These are phyloP conservation scores for Mellivora capensis DNA, from an alignment of 2,113 vertebrate genomes.

Conservation along the genomic window DNA sequence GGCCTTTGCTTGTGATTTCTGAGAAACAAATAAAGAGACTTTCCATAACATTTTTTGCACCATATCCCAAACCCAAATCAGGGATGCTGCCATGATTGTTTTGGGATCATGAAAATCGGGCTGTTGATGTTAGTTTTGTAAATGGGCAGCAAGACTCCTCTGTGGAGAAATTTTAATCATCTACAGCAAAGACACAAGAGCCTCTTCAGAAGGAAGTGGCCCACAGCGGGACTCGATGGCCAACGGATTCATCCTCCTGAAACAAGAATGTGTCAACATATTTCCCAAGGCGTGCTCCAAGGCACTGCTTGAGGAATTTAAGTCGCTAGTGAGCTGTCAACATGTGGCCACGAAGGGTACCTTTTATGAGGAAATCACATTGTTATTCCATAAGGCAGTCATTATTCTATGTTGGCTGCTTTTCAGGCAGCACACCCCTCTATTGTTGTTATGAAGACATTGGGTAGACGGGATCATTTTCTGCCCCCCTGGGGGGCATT, in stretches of 20 bases:
- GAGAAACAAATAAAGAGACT: not conserved
- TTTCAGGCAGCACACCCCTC: not conserved
- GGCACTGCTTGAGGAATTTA: not conserved
- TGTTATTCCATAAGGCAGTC: not conserved
- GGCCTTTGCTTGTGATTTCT: not conserved
- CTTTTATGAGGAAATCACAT: not conserved
- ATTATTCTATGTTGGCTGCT: not conserved
- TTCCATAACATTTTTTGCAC: not conserved
- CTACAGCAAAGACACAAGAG: not conserved
- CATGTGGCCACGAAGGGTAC: not conserved
- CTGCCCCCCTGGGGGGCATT: not conserved
- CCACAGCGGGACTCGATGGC: not conserved
- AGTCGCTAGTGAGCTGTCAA: constrained; percentile 5
- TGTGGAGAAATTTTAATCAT: not conserved
- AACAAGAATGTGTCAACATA: constrained; percentile 44
- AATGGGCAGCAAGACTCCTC: not conserved
- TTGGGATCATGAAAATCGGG: not conserved
- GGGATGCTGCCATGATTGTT: not conserved
- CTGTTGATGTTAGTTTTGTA: not conserved
- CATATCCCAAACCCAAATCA: not conserved
- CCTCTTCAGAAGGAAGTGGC: constrained; percentile 37
- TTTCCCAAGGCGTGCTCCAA: not conserved
- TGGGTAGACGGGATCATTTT: not conserved
- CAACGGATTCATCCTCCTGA: constrained; percentile 8
- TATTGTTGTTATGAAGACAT: not conserved